phyloP scores from a whole-genome alignment of 2,888 invertebrate genomes.

The Dryomyza anilis region DNA sequence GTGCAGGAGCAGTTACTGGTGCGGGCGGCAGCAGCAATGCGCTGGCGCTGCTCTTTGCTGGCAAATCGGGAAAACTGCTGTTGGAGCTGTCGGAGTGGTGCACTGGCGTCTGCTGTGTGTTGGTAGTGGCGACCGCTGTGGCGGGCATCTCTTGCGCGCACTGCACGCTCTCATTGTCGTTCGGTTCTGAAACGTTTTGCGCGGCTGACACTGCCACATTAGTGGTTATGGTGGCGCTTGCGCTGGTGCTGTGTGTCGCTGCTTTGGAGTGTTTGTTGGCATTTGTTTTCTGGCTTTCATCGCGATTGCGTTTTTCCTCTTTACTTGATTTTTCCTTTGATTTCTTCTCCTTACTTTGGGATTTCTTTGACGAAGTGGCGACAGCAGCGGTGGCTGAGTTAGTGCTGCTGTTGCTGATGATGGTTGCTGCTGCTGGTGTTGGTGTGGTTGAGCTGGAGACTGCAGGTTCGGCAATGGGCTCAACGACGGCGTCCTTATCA shows the following conservation, averaged over 20 bases:
- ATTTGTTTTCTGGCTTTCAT: slow-evolving; percentile 33
- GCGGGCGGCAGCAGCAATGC: slow-evolving; percentile 31
- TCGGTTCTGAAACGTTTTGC: slow-evolving; percentile 51
- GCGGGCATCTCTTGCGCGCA: slow-evolving; percentile 46
- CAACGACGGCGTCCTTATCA: slow-evolving; percentile 30
- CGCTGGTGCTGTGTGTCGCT: slow-evolving; percentile 23
- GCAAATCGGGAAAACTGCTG: slow-evolving; percentile 59
- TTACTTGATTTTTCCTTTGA: slow-evolving; percentile 49
- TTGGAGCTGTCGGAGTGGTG: slow-evolving; percentile 58
- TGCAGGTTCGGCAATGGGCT: slow-evolving; percentile 29
- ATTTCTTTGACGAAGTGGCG: slow-evolving; percentile 33
- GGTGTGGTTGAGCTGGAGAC: slow-evolving; percentile 17
- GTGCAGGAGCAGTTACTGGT: too few relatives aligned
- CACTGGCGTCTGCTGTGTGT: neutral
- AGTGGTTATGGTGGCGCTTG: slow-evolving; percentile 15
- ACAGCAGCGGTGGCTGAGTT: slow-evolving; percentile 18
- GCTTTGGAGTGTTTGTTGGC: slow-evolving; percentile 35
- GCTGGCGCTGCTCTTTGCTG: slow-evolving; percentile 36
- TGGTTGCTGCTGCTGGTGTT: slow-evolving; percentile 25
- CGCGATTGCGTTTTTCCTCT: slow-evolving; percentile 46
- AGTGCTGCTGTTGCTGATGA: slow-evolving; percentile 29
- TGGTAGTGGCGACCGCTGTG: slow-evolving; percentile 22
- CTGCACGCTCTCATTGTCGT: slow-evolving; percentile 52
- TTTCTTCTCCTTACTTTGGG: slow-evolving; percentile 49
- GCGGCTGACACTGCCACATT: slow-evolving; percentile 19